Base-by-base conservation (phyloP, 2,797 vertebrate species). In the Sylvilagus floridanus region DNA sequence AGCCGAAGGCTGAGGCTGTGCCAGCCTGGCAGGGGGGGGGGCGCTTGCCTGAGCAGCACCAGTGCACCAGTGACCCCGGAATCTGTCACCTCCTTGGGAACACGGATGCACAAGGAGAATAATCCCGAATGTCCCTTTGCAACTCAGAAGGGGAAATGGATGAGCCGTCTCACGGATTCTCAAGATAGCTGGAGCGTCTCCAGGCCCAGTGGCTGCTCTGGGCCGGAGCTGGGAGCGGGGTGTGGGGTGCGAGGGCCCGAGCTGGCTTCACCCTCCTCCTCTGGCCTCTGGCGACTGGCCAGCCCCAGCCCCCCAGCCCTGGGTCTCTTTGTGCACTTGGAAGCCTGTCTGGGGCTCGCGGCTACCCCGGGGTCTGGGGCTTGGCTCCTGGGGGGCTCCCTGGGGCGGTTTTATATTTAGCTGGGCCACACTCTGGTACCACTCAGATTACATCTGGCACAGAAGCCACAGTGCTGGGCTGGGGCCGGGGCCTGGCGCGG, bases 391-490 rank as follows among this genome's bases (percentile, higher is more conserved):
- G 86, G 81, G 94, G 89, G 52, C 91, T 77, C n/a, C 54, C 47
- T 63, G 73, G 68, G 91, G 28, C 4, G 66, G 90, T 94, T 95
- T 96, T 97, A 97, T 96, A 97, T 97, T 97, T 97, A 97, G 97
- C 85, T 7, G 69, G 79, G 66, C 91, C 0, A 2, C 57, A 93
- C 86, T 57, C 17, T 22, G 90, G 78, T 88, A 84, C 77, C 93
- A 95, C 98, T 98, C 97, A 1, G 93, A 72, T 98, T 98, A 97
- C 97, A 88, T 66, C 96, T 97, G 93, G 96, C 97, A 96, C 85
- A 73, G 88, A 86, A 82, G 91, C 84, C 2, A 77, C 88, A 4
- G 95, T 52, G 75, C 90, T 47, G 42, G 42, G 54, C 13, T 1
- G 54, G 13, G 17, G 54, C 90, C 90, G 95, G 96, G 96, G 8